Conservation (phyloP, 2,888 invertebrate species). For the Hemithea aestivaria region DNA sequence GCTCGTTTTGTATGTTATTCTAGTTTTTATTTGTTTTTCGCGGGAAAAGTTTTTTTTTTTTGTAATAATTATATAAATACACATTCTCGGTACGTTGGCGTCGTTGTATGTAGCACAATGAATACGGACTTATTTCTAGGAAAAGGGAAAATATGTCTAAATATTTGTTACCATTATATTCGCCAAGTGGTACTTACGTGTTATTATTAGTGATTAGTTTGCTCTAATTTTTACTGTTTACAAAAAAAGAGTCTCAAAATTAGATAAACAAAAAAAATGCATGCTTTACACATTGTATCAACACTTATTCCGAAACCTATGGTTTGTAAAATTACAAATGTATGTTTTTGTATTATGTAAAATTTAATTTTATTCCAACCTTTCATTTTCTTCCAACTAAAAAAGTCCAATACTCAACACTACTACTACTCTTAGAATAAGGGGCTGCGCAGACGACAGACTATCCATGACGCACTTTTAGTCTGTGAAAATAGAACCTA, state of each 20-base stretch:
- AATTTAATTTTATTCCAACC: no score
- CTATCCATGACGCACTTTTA: no score
- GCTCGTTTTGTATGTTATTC: conserved; percentile 53
- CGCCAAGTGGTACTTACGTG: background rate
- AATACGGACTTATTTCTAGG: conserved; percentile 4
- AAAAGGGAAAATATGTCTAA: conserved; percentile 7
- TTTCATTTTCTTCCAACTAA: no score
- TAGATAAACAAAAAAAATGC: conserved; percentile 1
- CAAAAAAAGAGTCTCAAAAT: conserved; percentile 11
- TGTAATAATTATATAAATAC: conserved; percentile 37
- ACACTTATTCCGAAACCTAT: no score
- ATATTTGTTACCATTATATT: conserved; percentile 11
- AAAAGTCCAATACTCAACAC: no score
- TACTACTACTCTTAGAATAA: no score
- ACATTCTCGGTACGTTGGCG: conserved; percentile 28
- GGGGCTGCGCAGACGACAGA: no score
- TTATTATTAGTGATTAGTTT: conserved; percentile 6
- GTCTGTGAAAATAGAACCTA: no score
- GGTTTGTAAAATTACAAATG: no score
- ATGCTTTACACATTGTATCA: no score
- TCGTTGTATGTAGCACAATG: conserved; percentile 26
- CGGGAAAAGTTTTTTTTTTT: conserved; percentile 46
- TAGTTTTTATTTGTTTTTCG: conserved; percentile 47
- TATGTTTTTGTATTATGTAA: no score
- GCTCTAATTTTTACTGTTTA: conserved; percentile 8